These are phyloP conservation scores for Hetaerina titia DNA, from an alignment of 2,888 invertebrate genomes.

Conservation along the genomic window DNA sequence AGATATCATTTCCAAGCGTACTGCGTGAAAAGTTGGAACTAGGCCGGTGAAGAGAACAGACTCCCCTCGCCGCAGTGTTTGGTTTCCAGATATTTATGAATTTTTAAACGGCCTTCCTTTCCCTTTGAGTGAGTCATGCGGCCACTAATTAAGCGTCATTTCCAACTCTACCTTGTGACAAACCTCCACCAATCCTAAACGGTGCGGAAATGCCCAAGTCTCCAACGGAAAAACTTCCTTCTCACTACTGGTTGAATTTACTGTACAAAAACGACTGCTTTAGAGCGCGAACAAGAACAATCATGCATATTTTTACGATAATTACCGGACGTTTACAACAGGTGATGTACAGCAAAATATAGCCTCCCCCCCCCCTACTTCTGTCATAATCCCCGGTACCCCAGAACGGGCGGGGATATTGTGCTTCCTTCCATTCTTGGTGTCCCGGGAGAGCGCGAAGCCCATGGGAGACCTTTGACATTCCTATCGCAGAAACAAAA, in stretches of 20 bases:
- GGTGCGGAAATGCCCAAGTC: background rate
- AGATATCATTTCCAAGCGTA: too few relatives aligned
- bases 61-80: too few relatives aligned
- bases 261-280: background rate
- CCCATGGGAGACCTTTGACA: slow-evolving; percentile 58
- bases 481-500: slow-evolving; percentile 44
- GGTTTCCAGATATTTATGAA: too few relatives aligned
- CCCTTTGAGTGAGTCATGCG: too few relatives aligned
- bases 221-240: background rate
- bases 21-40: too few relatives aligned
- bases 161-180: background rate
- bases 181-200: background rate
- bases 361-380: background rate
- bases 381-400: background rate
- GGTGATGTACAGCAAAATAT: background rate
- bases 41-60: too few relatives aligned
- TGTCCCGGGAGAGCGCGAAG: background rate
- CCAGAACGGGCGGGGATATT: background rate
- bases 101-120: too few relatives aligned
- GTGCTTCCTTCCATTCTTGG: background rate
- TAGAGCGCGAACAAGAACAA: background rate
- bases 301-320: background rate
- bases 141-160: too few relatives aligned
- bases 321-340: background rate
- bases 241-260: background rate